Conservation (phyloP, 1,140 invertebrate genomes). For the Cecropterus lyciades region DNA sequence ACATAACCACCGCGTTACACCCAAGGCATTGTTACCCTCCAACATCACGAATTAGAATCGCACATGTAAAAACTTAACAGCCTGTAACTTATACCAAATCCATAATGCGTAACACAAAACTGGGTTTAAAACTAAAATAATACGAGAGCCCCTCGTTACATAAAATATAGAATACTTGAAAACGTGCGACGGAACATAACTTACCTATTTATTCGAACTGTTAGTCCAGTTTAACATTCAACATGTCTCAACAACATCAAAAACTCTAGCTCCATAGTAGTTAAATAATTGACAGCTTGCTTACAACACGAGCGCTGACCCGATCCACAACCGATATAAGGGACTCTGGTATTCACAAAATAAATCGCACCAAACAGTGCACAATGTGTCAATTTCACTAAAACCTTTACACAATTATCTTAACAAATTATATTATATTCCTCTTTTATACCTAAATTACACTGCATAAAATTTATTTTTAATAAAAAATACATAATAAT, state of each 20-base stretch:
- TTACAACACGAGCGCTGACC: constrained; percentile 6
- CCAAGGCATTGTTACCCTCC: constrained; percentile 63
- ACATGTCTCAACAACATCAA: constrained; percentile 9
- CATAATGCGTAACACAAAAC: constrained; percentile 46
- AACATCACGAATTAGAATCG: constrained; percentile 44
- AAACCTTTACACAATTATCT: constrained; percentile 73
- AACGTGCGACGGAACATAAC: constrained; percentile 17
- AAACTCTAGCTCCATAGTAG: constrained; percentile 13
- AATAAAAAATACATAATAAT: constrained; percentile 78
- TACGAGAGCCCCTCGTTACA: constrained; percentile 45
- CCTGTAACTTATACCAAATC: constrained; percentile 38
- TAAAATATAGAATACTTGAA: constrained; percentile 11
- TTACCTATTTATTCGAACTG: constrained; percentile 19
- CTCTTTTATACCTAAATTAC: constrained; percentile 78
- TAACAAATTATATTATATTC: constrained; percentile 82
- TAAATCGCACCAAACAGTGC: constrained; percentile 38
- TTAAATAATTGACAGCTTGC: constrained; percentile 31
- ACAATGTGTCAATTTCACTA: constrained; percentile 55
- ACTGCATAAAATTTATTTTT: constrained; percentile 78
- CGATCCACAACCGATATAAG: constrained; percentile 26
- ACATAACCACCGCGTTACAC: constrained; percentile 47
- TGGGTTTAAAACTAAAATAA: constrained; percentile 42
- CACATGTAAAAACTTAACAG: constrained; percentile 47
- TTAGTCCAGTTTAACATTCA: constrained; percentile 10
- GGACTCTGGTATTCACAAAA: constrained; percentile 33